These are phyloP conservation scores for Idaea aversata DNA, from an alignment of 2,888 invertebrate species.

Conservation along the genomic window DNA sequence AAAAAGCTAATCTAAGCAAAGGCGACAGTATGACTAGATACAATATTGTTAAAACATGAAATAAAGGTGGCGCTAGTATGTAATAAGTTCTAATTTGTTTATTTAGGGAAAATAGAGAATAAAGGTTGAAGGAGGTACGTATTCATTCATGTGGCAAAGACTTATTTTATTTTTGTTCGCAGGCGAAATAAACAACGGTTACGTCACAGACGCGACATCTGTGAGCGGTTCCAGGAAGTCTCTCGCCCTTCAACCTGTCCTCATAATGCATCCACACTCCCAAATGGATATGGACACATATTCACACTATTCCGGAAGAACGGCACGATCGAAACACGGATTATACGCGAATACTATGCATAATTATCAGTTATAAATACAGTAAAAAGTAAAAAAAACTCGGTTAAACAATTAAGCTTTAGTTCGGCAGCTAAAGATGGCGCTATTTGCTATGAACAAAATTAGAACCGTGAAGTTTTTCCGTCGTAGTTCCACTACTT, in stretches of 20 bases:
- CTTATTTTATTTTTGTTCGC: slow-evolving; percentile 36
- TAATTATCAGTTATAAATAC: slow-evolving; percentile 82
- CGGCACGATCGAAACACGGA: slow-evolving; percentile 82
- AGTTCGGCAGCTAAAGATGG: slow-evolving; percentile 8
- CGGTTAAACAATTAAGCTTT: slow-evolving; percentile 6
- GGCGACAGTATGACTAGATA: no score
- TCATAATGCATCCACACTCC: slow-evolving; percentile 86
- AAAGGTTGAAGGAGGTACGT: no score
- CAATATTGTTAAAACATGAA: no score
- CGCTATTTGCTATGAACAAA: neutral
- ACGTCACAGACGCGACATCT: slow-evolving; percentile 91
- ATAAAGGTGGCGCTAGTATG: no score
- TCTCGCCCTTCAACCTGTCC: slow-evolving; percentile 91
- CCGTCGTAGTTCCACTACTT: neutral
- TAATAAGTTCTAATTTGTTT: no score
- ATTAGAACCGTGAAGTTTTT: neutral
- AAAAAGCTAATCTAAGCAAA: no score
- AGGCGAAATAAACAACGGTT: slow-evolving; percentile 95
- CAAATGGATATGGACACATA: slow-evolving; percentile 86
- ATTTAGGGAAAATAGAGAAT: no score
- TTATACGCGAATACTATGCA: slow-evolving; percentile 85
- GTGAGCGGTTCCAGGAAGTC: slow-evolving; percentile 92
- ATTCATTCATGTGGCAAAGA: neutral
- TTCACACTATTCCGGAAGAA: slow-evolving; percentile 89
- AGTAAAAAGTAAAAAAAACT: slow-evolving; percentile 11